phyloP scores from a whole-genome alignment of 2,888 invertebrate genomes.

The Cynaeus angustus region DNA sequence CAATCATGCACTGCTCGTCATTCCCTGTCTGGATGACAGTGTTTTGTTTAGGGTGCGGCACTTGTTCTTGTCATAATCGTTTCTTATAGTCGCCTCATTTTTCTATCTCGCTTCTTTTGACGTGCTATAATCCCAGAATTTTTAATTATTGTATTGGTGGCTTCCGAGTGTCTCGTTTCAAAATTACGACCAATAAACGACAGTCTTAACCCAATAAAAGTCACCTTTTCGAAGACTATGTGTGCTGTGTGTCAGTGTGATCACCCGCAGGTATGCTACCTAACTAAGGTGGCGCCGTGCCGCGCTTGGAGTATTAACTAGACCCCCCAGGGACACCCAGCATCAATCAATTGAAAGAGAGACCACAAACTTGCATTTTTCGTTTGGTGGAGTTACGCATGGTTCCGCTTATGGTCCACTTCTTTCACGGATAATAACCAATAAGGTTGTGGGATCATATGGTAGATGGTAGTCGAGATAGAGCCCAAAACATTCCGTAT shows the following conservation, averaged over 20 bases:
- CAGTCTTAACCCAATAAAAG: slow-evolving; percentile 45
- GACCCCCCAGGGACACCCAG: slow-evolving; percentile 57
- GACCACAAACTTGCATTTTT: slow-evolving; percentile 2
- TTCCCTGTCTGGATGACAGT: slow-evolving; percentile 68
- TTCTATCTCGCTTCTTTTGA: slow-evolving; percentile 11
- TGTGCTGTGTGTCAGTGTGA: slow-evolving; percentile 63
- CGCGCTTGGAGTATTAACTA: slow-evolving; percentile 65
- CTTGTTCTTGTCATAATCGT: slow-evolving; percentile 66
- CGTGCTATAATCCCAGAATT: slow-evolving; percentile 5
- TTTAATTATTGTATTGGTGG: slow-evolving; percentile 39
- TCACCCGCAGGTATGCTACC: slow-evolving; percentile 67
- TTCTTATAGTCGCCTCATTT: slow-evolving; percentile 48
- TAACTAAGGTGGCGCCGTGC: slow-evolving; percentile 67
- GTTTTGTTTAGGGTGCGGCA: slow-evolving; percentile 69
- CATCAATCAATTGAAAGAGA: slow-evolving; percentile 47
- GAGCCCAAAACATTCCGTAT: slow-evolving; percentile 44
- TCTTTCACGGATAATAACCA: slow-evolving; percentile 16
- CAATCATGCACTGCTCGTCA: slow-evolving; percentile 66
- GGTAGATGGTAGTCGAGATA: slow-evolving; percentile 40
- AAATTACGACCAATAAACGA: slow-evolving; percentile 41
- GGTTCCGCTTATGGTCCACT: background rate
- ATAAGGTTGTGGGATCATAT: slow-evolving; percentile 32
- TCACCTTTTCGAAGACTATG: slow-evolving; percentile 35
- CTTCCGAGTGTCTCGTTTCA: slow-evolving; percentile 43
- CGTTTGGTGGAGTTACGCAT: background rate